phyloP scores from a whole-genome alignment of 2,888 invertebrate species.

The Lasius platythorax region DNA sequence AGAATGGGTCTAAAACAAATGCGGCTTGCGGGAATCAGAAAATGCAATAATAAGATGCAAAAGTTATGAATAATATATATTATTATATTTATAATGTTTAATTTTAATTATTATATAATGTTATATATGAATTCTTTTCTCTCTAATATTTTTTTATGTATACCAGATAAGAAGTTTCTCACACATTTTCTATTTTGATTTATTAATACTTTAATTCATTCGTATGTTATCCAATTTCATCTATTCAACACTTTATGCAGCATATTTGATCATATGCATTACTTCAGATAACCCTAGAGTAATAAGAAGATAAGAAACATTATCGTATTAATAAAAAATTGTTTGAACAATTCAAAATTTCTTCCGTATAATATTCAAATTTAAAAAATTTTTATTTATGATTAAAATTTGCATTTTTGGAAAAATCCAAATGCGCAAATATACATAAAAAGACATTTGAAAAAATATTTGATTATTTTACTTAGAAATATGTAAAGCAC shows the following conservation, averaged over 20 bases:
- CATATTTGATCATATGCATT: background rate
- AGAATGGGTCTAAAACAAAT: background rate
- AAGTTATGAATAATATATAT: background rate
- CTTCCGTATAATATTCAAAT: background rate
- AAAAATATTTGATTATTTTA: slow-evolving; percentile 14
- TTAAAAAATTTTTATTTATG: background rate
- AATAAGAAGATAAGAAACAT: background rate
- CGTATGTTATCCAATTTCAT: background rate
- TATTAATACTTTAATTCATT: background rate
- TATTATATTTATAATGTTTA: background rate
- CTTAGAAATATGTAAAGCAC: background rate
- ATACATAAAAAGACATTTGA: background rate
- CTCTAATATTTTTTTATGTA: background rate
- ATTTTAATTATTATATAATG: background rate
- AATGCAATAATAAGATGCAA: background rate
- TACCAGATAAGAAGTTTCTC: background rate
- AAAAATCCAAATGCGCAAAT: background rate
- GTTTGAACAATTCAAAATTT: background rate
- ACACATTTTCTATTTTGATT: background rate
- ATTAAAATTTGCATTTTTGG: background rate
- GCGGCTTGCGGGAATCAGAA: background rate
- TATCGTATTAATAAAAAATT: background rate
- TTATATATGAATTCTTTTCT: background rate
- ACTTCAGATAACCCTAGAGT: background rate
- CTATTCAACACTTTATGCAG: background rate